Percentiles rank a stretch among this genome's conserved stretches.
Evolutionary conservation across 2,113 vertebrate species (phyloP).

Genomic region (Bucco capensis): DNA sequence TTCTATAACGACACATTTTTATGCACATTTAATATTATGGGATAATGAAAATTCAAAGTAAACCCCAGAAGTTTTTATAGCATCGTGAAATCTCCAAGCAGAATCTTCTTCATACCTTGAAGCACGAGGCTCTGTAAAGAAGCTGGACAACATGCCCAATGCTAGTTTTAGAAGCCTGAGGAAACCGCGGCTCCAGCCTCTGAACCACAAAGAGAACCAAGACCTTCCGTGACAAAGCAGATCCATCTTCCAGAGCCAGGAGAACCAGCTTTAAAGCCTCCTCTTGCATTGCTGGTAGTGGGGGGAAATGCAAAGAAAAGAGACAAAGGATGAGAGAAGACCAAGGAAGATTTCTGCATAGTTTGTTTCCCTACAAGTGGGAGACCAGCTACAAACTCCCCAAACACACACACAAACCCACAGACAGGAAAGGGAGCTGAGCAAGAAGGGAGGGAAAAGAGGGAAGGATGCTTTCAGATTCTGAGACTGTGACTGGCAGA

Average conservation of each 20-base stretch:
- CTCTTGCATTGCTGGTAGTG: constrained; percentile 91
- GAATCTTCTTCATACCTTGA: constrained; percentile 81
- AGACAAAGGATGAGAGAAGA: not conserved
- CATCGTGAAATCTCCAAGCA: not conserved
- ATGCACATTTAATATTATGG: not conserved
- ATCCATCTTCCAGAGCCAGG: constrained; percentile 93
- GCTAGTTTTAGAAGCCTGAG: constrained; percentile 97
- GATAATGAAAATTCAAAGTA: fast-evolving
- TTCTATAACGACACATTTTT: not conserved
- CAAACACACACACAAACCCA: not conserved
- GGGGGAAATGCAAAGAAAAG: not conserved
- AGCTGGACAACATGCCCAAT: constrained; percentile 98
- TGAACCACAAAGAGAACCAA: constrained; percentile 98
- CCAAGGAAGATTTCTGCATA: not conserved
- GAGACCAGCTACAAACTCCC: not conserved
- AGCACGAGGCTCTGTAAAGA: constrained; percentile 96
- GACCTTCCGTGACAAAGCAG: constrained; percentile 93
- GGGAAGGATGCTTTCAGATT: not conserved
- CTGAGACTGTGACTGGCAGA: not conserved
- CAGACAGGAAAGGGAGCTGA: not conserved
- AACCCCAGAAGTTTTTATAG: not conserved
- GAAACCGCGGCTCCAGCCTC: constrained; percentile 94
- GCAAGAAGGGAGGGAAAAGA: not conserved
- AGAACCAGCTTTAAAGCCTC: constrained; percentile 96
- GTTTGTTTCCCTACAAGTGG: not conserved